phyloP scores from a whole-genome alignment of 2,888 invertebrate species.

The Autographa gamma region DNA sequence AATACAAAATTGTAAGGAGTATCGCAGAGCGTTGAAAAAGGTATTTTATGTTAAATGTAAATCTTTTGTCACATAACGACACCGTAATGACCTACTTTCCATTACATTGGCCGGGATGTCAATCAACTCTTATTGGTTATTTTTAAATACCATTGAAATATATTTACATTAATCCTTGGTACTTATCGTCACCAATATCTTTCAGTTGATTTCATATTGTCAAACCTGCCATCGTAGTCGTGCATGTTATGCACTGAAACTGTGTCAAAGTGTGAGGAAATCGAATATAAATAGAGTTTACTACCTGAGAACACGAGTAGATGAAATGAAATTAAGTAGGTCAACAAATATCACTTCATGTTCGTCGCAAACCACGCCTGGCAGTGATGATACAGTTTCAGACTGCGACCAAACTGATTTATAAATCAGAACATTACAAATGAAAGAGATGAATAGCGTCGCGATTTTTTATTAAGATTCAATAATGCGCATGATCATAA shows the following conservation, averaged over 20 bases:
- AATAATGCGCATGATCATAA: constrained; percentile 17
- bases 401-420: not conserved
- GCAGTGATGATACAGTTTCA: constrained; percentile 7
- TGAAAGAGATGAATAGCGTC: no score
- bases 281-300: constrained; percentile 73
- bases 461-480: constrained; percentile 9
- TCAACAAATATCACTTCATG: constrained; percentile 46
- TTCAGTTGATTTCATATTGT: constrained; percentile 12
- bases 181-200: not conserved
- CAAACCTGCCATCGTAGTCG: constrained; percentile 25
- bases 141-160: not conserved
- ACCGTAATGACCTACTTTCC: constrained; percentile 3
- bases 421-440: not conserved
- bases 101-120: constrained; percentile 5
- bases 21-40: not conserved
- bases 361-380: constrained; percentile 23
- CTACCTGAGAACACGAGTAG: constrained; percentile 74
- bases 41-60: not conserved
- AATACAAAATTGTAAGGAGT: not conserved
- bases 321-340: constrained; percentile 68
- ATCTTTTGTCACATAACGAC: not conserved
- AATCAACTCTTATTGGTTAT: constrained; percentile 6
- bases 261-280: constrained; percentile 77
- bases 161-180: not conserved
- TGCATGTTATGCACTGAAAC: constrained; percentile 57